A percentile compares a stretch with the other conserved stretches of the same genome.
These are phyloP conservation scores for Gadopsis marmoratus DNA, from an alignment of 2,797 vertebrate genomes.

Conservation along the genomic window DNA sequence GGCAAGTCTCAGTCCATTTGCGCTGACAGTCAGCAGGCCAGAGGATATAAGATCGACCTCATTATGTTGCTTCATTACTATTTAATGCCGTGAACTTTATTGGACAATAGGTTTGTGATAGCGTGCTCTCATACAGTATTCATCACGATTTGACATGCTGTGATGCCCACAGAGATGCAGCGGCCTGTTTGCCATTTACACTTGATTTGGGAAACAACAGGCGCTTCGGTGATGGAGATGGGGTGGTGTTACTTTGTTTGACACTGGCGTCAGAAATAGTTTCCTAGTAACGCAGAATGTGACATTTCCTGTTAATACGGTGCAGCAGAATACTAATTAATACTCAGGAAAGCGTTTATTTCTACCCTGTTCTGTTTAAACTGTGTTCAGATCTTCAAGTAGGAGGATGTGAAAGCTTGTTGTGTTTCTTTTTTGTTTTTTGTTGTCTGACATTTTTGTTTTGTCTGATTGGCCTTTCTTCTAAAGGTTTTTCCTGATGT, in stretches of 20 bases:
- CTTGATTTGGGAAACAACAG: constrained; percentile 61
- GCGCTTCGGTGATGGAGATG: constrained; percentile 30
- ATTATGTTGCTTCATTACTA: constrained; percentile 76
- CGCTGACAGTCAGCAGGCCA: constrained; percentile 53
- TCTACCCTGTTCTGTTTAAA: not conserved
- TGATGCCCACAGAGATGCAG: constrained; percentile 53
- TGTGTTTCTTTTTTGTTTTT: not conserved
- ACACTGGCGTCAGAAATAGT: constrained; percentile 24
- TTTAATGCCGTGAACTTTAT: constrained; percentile 79
- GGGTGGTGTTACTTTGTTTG: constrained; percentile 38
- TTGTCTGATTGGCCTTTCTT: constrained; percentile 45
- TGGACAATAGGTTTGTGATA: constrained; percentile 70
- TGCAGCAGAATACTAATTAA: too few species aligned
- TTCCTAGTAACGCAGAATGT: constrained; percentile 27
- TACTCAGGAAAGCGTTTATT: not conserved
- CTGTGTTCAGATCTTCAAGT: not conserved
- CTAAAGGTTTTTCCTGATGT: constrained; percentile 98
- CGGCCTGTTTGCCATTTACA: constrained; percentile 63
- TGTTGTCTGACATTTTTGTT: constrained; percentile 42
- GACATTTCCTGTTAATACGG: constrained; percentile 32
- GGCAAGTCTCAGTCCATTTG: constrained; percentile 68
- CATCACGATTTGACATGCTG: constrained; percentile 52
- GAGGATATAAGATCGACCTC: constrained; percentile 66
- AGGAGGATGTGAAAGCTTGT: not conserved
- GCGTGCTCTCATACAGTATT: constrained; percentile 69